These are phyloP conservation scores for Choristoneura fumiferana DNA, from an alignment of 1,140 invertebrate species.

Conservation along the genomic window DNA sequence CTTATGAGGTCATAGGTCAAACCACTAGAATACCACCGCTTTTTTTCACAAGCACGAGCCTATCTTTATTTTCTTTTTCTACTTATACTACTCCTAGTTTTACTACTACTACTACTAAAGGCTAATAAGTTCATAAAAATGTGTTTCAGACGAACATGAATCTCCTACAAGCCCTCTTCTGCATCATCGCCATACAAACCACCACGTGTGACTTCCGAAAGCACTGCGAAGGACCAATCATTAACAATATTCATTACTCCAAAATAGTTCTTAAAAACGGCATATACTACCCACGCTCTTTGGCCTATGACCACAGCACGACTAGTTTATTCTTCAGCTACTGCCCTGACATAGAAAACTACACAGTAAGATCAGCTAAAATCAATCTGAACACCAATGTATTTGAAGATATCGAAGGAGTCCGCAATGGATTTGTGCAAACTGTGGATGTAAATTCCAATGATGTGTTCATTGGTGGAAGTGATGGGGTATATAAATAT, in stretches of 20 bases:
- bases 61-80: no score
- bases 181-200: no score
- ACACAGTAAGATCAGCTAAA: constrained; percentile 44
- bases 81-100: no score
- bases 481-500: constrained; percentile 58
- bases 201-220: no score
- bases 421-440: constrained; percentile 58
- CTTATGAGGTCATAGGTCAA: no score
- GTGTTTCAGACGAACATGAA: no score
- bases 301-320: constrained; percentile 46
- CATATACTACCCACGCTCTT: constrained; percentile 49
- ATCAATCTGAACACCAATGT: constrained; percentile 54
- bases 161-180: no score
- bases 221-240: no score
- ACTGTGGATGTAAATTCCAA: constrained; percentile 48
- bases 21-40: no score
- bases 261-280: constrained; percentile 40
- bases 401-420: constrained; percentile 39
- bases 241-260: constrained; percentile 28
- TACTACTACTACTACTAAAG: no score
- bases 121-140: no score
- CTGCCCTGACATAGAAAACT: constrained; percentile 39
- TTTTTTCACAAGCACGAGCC: no score
- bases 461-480: constrained; percentile 52
- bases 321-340: constrained; percentile 59